Evolutionary conservation across 2,888 invertebrate genomes (phyloP).

Genomic region (Ceramica pisi): DNA sequence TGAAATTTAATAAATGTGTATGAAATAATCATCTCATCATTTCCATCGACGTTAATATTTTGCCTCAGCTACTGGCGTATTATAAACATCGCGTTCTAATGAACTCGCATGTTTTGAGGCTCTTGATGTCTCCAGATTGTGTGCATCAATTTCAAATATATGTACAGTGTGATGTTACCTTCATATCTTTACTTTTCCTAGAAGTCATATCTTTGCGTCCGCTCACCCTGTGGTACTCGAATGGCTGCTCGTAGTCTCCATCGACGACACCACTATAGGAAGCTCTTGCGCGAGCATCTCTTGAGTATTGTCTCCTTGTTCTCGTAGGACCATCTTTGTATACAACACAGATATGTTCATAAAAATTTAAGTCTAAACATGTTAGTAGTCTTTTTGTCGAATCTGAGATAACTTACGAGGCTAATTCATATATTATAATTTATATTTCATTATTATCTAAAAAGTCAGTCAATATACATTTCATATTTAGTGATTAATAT

Average conservation of each 20-base stretch:
- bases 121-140: slow-evolving; percentile 18
- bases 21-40: slow-evolving; percentile 38
- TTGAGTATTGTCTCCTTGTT: slow-evolving; percentile 89
- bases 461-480: slow-evolving; percentile 89
- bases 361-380: slow-evolving; percentile 88
- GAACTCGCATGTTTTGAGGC: slow-evolving; percentile 34
- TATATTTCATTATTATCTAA: slow-evolving; percentile 85
- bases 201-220: slow-evolving; percentile 46
- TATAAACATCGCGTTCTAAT: slow-evolving; percentile 29
- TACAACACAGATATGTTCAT: slow-evolving; percentile 90
- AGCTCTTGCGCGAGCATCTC: slow-evolving; percentile 65
- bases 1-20: slow-evolving; percentile 24
- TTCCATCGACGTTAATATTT: slow-evolving; percentile 50
- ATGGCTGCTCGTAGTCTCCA: slow-evolving; percentile 16
- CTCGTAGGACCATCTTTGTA: slow-evolving; percentile 83
- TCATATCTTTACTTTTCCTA: slow-evolving; percentile 35
- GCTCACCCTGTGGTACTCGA: slow-evolving; percentile 29
- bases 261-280: slow-evolving; percentile 12
- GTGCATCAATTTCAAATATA: slow-evolving; percentile 36
- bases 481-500: slow-evolving; percentile 83
- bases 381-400: slow-evolving; percentile 89
- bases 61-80: slow-evolving; percentile 37
- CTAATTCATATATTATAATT: slow-evolving; percentile 86
- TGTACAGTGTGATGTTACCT: slow-evolving; percentile 64
- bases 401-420: slow-evolving; percentile 89